Base-by-base conservation (phyloP, 2,888 invertebrate species). In the Cataglyphis cursor region DNA sequence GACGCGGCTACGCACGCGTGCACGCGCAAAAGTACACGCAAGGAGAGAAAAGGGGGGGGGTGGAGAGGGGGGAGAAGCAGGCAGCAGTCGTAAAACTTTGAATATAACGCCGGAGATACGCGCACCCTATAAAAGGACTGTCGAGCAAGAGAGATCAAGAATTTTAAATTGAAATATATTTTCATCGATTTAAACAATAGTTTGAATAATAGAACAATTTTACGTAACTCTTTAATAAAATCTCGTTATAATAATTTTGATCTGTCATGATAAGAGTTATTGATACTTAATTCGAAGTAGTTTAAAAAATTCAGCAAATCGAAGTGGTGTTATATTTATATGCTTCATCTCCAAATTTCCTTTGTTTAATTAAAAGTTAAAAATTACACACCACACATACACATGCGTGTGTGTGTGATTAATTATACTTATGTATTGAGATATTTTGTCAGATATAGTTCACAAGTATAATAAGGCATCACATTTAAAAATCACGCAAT, bases 11-110 rank as follows among this genome's bases (percentile, higher is more conserved):
- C 44, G 10, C 12, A 41, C 41, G 62, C 74, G 62, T 31, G 72
- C 80, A 73, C 81, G 83, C 76, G 35, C 75, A 61, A 64, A 48
- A 48, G 48, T 48, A 18, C 48, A 48, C 48, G 18, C 75, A n/a
- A 6, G 28, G 28, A 28, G 28, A 18, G 2, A 66, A 57, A 48
- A 1, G 18, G 0, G 15, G 61, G 9, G 6, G 6, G 4, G 31
- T 5, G 31, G 0, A 3, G 31, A 31, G 31, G 31, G 0, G 31
- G 31, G 5, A 5, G 6, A 31, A 31, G 31, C 4, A 31, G 31
- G 4, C 6, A 35, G 24, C 18, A 12, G 6, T 57, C 57, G 57
- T 28, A 28, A 44, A 74, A 31, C 35, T 64, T 15, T 15, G 35
- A 35, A 35, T 21, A 28, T 48, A 44, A 62, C 44, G 62, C 28